phyloP scores from a whole-genome alignment of 2,797 vertebrate species.

The Cheirogaleus major region DNA sequence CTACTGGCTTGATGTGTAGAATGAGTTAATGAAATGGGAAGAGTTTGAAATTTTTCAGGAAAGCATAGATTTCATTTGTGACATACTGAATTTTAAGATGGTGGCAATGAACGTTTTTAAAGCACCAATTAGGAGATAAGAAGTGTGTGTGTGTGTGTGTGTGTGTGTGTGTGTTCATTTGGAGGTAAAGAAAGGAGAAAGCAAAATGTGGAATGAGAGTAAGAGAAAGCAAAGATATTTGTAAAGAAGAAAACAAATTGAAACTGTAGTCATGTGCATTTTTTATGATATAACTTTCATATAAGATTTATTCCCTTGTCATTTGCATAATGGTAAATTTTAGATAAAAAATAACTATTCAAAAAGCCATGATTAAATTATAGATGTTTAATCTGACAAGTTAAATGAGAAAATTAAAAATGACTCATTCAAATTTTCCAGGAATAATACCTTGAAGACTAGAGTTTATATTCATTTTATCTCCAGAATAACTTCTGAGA shows the following conservation, averaged over 20 bases:
- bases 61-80: background rate
- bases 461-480: slow-evolving; percentile 59
- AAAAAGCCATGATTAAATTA: slow-evolving; percentile 57
- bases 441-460: slow-evolving; percentile 52
- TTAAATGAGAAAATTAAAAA: slow-evolving; percentile 70
- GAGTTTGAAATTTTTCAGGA: background rate
- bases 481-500: background rate
- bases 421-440: slow-evolving; percentile 49
- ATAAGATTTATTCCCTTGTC: slow-evolving; percentile 46
- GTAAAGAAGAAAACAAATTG: background rate
- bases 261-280: background rate
- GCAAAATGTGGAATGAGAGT: background rate
- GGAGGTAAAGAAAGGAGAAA: background rate
- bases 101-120: background rate
- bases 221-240: background rate
- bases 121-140: background rate
- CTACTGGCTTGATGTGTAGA: background rate
- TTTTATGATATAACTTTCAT: background rate
- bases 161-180: background rate
- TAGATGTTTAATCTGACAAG: slow-evolving; percentile 63
- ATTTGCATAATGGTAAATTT: slow-evolving; percentile 55
- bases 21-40: background rate
- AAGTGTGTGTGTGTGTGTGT: background rate
- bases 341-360: slow-evolving; percentile 33
- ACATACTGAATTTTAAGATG: background rate